These are phyloP conservation scores for Dipus sagitta DNA, from an alignment of 2,797 vertebrate species.

Conservation along the genomic window DNA sequence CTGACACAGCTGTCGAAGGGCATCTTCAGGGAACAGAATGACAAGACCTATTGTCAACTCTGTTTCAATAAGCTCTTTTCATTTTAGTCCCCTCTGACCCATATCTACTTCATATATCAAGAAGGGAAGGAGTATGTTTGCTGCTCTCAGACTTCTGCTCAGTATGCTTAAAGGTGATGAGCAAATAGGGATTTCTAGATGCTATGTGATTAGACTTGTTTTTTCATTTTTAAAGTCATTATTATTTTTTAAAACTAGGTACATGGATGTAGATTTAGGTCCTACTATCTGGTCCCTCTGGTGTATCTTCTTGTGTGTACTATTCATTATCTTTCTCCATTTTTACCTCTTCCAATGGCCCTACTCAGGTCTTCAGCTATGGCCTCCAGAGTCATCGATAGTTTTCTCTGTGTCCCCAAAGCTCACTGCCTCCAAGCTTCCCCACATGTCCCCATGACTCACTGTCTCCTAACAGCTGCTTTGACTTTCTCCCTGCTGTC, in stretches of 20 bases:
- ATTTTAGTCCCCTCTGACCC: slow-evolving; percentile 65
- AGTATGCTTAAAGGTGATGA: background rate
- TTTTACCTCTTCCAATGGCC: background rate
- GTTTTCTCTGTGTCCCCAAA: background rate
- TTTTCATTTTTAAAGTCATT: background rate
- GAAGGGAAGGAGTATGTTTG: background rate
- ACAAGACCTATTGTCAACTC: slow-evolving; percentile 92
- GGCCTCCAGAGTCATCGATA: background rate
- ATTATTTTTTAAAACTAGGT: background rate
- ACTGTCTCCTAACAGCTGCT: background rate
- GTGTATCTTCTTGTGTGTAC: background rate
- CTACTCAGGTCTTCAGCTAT: background rate
- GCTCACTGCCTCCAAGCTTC: background rate
- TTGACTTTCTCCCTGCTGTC: background rate
- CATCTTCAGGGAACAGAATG: slow-evolving; percentile 89
- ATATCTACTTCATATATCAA: background rate
- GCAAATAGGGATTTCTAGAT: background rate
- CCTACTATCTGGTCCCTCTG: background rate
- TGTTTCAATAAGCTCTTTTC: slow-evolving; percentile 94
- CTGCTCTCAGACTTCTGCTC: background rate
- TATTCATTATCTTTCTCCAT: background rate
- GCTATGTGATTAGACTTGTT: background rate
- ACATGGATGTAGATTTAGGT: background rate
- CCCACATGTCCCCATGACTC: background rate
- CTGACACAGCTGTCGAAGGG: slow-evolving; percentile 93